Conservation (phyloP, 2,113 vertebrate species). For the Ornithorhynchus anatinus region DNA sequence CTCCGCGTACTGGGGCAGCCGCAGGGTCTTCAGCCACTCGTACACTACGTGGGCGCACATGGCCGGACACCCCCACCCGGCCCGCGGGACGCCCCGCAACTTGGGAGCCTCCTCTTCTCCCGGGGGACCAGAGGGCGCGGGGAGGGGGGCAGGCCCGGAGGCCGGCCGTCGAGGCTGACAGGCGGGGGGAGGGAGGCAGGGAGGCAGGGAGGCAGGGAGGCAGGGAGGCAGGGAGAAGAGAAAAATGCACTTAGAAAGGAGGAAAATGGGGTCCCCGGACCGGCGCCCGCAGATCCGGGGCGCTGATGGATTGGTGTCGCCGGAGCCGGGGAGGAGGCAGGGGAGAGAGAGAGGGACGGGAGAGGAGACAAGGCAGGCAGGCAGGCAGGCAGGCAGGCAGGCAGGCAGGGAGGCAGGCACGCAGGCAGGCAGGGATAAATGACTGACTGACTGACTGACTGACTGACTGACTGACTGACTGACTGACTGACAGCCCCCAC, state of each 20-base stretch:
- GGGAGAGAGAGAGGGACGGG: slow-evolving; percentile 20
- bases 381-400: too few relatives aligned
- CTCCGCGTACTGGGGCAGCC: slow-evolving; percentile 92
- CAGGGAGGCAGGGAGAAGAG: background rate
- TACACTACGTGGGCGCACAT: slow-evolving; percentile 93
- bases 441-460: too few relatives aligned
- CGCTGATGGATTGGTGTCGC: background rate
- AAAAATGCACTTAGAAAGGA: background rate
- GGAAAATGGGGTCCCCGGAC: slow-evolving; percentile 29
- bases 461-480: too few relatives aligned
- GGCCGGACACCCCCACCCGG: slow-evolving; percentile 9
- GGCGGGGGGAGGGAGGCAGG: background rate
- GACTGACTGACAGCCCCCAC: background rate
- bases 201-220: background rate
- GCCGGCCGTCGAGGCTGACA: background rate
- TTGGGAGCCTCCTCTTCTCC: slow-evolving; percentile 33
- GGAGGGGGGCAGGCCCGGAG: background rate
- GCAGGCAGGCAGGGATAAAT: too few relatives aligned
- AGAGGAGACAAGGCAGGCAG: too few relatives aligned
- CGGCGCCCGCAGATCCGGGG: slow-evolving; percentile 22
- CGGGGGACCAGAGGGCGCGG: background rate
- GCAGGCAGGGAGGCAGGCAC: too few relatives aligned
- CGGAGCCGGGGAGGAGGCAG: slow-evolving; percentile 2
- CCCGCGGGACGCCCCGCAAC: slow-evolving; percentile 24
- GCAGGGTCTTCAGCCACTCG: slow-evolving; percentile 94